These are phyloP conservation scores for Adelges cooleyi DNA, from an alignment of 1,140 invertebrate genomes.

Conservation along the genomic window DNA sequence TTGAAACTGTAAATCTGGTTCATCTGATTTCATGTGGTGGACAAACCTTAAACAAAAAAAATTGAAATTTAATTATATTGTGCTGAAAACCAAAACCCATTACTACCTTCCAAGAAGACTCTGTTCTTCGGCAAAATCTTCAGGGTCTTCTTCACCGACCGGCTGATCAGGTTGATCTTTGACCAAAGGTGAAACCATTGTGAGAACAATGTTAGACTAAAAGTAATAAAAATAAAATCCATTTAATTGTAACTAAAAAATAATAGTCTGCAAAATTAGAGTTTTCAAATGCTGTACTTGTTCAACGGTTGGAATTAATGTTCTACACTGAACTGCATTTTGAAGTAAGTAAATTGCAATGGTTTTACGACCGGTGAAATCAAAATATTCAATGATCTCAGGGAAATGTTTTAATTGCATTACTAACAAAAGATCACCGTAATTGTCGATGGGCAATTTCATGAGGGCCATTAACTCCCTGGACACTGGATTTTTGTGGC, in stretches of 20 bases:
- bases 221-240: neutral
- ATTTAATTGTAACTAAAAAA: constrained; percentile 1
- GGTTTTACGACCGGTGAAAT: constrained; percentile 76
- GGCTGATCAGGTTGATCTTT: constrained; percentile 73
- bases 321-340: constrained; percentile 81
- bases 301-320: constrained; percentile 75
- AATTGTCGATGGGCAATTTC: constrained; percentile 88
- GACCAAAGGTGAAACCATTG: constrained; percentile 72
- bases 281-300: constrained; percentile 37
- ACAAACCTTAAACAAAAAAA: constrained; percentile 52
- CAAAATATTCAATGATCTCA: constrained; percentile 74
- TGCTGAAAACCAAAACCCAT: neutral
- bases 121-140: constrained; percentile 97
- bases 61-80: neutral
- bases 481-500: constrained; percentile 70
- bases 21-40: constrained; percentile 76
- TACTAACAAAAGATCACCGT: constrained; percentile 82
- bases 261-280: neutral
- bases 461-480: constrained; percentile 85
- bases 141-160: constrained; percentile 59
- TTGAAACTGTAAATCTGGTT: constrained; percentile 85
- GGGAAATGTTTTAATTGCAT: constrained; percentile 73
- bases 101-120: constrained; percentile 64
- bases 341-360: constrained; percentile 78
- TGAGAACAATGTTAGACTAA: constrained; percentile 63